Base-by-base conservation (phyloP, 2,888 invertebrate genomes). In the Rhamnusium bicolor region DNA sequence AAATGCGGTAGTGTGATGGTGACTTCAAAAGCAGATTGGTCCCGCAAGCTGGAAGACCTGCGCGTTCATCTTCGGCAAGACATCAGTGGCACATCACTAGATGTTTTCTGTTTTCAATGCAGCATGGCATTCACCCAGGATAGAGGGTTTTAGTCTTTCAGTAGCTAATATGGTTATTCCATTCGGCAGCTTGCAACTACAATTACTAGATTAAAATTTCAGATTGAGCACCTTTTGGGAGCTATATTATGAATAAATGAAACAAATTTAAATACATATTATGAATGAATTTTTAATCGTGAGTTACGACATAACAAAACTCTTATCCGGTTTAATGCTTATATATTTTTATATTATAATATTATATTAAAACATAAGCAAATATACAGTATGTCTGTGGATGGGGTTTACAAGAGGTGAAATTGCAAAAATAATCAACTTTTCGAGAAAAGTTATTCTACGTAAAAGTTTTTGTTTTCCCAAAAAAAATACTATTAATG, bases 51-150 rank as follows among this genome's bases (percentile, higher is more conserved):
- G 75, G 62, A 63, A 60, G 58, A 69, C 78, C 74, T 78, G 78
- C 78, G 78, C 78, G 67, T 69, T 68, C 18, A 74, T 74, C 74
- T 74, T 69, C 56, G 62, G 65, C 63, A 68, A 71, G 69, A 51
- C 54, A 54, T 54, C 27, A 29, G n/a, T n/a, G n/a, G n/a, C 40
- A 29, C 40, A 29, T 54, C 32, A 32, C 58, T 32, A 54, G 21
- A 54, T 29, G 32, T 16, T 58, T 18, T 27, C 19, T 54, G 53
- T 24, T 56, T 58, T 58, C 58, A 29, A 18, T 19, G 58, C 32
- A 14, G 32, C 58, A 58, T 32, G 32, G 32, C 58, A 19, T 32
- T 32, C 58, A 29, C 32, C 18, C 32, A 58, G 40, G 40, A n/a
- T 40, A 40, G 12, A 40, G 12, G 12, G 8, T 12, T 32, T 40